Base-by-base conservation (phyloP, 1,140 invertebrate genomes). In the Stenopsyche tienmushanensis region DNA sequence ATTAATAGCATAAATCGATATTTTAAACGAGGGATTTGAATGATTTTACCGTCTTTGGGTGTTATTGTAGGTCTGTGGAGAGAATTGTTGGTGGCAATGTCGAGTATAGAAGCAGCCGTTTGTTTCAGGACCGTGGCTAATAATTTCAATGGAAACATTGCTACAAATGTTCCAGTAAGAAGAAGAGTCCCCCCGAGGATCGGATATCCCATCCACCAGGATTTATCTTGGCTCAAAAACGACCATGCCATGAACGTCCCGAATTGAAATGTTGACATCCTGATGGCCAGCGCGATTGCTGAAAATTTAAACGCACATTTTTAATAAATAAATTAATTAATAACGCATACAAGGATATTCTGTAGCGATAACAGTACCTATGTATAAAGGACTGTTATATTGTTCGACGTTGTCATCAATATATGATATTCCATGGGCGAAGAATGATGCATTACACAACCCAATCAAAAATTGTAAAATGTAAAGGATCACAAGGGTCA, bases 341-440 rank as follows among this genome's bases (percentile, higher is more conserved):
- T n/a, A n/a, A n/a, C n/a, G n/a, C n/a, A n/a, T n/a, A n/a, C n/a
- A n/a, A n/a, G n/a, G n/a, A n/a, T n/a, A n/a, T n/a, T n/a, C n/a
- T n/a, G n/a, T 20, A 23, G 34, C 18, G 15, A 20, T 57, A 59
- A 21, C 5, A 72, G 73, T 74, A 80, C 78, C 74, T 17, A 84
- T 73, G 15, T 80, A 81, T 9, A 76, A 71, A 3, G 85, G 78
- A 17, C 84, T 80, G 44, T 85, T 81, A 42, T 81, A 78, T 60
- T 78, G 83, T 53, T 84, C 80, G 0, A 85, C 83, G 69, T 88
- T 88, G 67, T 88, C 87, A 65, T 88, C 86, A 23, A 88, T 79
- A 72, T 89, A 89, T 1, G 86, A 83, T 15, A 89, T 77, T 1
- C 86, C 87, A 1, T 88, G 74, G 0, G 85, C 82, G 68, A 83